Base-by-base conservation (phyloP, 2,797 vertebrate genomes). In the Tenualosa thibaudeaui region DNA sequence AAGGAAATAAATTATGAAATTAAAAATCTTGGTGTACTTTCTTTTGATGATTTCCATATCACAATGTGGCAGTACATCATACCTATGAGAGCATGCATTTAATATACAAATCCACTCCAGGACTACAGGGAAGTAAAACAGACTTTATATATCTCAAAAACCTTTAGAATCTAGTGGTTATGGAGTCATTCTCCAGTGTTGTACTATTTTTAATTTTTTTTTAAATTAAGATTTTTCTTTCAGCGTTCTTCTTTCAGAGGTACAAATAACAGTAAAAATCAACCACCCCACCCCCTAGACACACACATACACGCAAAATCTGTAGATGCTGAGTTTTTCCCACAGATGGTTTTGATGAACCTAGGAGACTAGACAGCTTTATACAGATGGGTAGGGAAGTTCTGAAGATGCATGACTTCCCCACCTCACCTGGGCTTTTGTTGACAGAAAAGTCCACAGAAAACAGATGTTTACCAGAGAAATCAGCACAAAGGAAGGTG, bases 331-430 rank as follows among this genome's bases (percentile, higher is more conserved):
- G 58, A 8, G 40, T 78, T 51, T 46, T 43, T 46, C 71, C 17
- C 71, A 78, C 71, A 78, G 37, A 78, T 78, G 40, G 71, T 78
- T 78, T 46, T 78, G 71, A 22, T 78, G 71, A 46, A 46, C 71
- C 40, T 22, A 78, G 22, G 19, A 78, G 71, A 46, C 40, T 7
- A 19, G 40, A 46, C 7, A 43, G 46, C 19, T 43, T 46, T 78
- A 46, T 78, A 46, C 71, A 78, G 17, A 78, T 78, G 17, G 1
- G 15, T 46, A 40, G 15, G 40, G 5, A 19, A 43, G 37, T 78
- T 15, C 31, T 0, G 19, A 37, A 43, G 43, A 46, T 78, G 71
- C 71, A 43, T 43, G 15, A 46, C 15, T 78, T 40, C 71, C 17
- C 19, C 40, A 43, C 40, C 40, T 78, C 40, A 78, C 37, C 40